Percentiles rank a stretch among this genome's conserved stretches.
Evolutionary conservation across 37 sponge, comb jelly and placozoan species (phyloP).

Genomic region (Chondrilla cf. caribensis): DNA sequence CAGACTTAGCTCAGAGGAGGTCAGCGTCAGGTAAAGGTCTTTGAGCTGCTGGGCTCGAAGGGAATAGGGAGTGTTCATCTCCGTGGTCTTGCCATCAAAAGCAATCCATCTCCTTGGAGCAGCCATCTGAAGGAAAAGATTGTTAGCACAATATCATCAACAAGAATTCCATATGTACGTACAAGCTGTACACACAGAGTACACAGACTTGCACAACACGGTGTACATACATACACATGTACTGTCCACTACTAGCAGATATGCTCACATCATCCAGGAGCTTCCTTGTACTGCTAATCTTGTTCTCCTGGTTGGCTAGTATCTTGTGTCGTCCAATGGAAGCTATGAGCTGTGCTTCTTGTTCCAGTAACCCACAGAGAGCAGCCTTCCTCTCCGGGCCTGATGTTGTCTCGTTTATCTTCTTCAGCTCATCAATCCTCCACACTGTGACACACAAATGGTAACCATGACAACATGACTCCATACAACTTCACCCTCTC

Average conservation of each 20-base stretch:
- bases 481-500: background rate
- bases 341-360: conserved; percentile 93
- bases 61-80: conserved; percentile 86
- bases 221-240: background rate
- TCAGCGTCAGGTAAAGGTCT: conserved; percentile 74
- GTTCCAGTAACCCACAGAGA: conserved; percentile 83
- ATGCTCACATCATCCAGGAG: conserved; percentile 75
- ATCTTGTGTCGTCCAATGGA: conserved; percentile 83
- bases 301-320: conserved; percentile 60
- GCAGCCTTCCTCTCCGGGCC: conserved; percentile 96
- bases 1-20: conserved; percentile 16
- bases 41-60: conserved; percentile 72
- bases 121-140: conserved; percentile 50
- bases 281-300: conserved; percentile 14
- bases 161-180: conserved; percentile 9
- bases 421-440: conserved; percentile 77
- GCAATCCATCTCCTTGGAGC: conserved; percentile 85
- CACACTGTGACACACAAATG: conserved; percentile 53
- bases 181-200: no score
- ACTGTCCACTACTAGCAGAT: background rate
- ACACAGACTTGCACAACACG: background rate
- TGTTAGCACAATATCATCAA: no score
- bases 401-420: conserved; percentile 64
- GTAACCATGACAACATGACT: background rate
- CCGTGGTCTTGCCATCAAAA: conserved; percentile 75